A percentile compares a stretch with the other conserved stretches of the same genome.
Conservation (phyloP, 2,797 vertebrate genomes). For the Acridotheres tristis region DNA sequence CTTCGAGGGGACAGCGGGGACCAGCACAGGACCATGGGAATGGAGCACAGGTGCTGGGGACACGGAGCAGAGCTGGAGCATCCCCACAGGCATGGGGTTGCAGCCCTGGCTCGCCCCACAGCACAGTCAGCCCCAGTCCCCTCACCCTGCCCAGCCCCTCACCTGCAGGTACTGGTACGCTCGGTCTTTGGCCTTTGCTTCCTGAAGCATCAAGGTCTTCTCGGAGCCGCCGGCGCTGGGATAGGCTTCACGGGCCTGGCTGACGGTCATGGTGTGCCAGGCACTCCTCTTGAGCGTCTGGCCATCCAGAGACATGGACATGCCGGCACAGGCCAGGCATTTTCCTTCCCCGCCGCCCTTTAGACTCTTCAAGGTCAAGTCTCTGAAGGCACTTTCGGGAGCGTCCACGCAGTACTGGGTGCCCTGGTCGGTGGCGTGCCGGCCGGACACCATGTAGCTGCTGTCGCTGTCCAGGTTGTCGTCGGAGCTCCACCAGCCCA, state of each 20-base stretch:
- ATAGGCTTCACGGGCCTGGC: constrained; percentile 95
- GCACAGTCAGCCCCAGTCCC: accelerated
- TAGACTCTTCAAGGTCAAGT: constrained; percentile 92
- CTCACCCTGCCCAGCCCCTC: constrained; percentile 13
- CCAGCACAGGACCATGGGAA: accelerated
- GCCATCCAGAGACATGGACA: constrained; percentile 90
- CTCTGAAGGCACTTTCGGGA: constrained; percentile 94
- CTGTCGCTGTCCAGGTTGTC: constrained; percentile 99
- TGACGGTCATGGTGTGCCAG: constrained; percentile 98
- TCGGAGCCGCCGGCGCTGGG: constrained; percentile 84
- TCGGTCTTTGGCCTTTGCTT: constrained; percentile 89
- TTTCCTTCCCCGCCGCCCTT: constrained; percentile 89
- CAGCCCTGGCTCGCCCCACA: background rate
- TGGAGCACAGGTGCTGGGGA: accelerated
- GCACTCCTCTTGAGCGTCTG: constrained; percentile 96
- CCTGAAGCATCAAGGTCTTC: constrained; percentile 91
- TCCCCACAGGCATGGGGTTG: background rate
- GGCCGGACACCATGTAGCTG: constrained; percentile 88
- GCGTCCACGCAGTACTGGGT: constrained; percentile 86
- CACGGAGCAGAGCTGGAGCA: background rate
- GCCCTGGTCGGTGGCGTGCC: constrained; percentile 75
- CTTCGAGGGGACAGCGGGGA: background rate
- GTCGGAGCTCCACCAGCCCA: constrained; percentile 99
- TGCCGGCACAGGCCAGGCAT: constrained; percentile 93
- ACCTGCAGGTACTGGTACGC: constrained; percentile 97